These are phyloP conservation scores for Hypena proboscidalis DNA, from an alignment of 2,888 invertebrate genomes.

Conservation along the genomic window DNA sequence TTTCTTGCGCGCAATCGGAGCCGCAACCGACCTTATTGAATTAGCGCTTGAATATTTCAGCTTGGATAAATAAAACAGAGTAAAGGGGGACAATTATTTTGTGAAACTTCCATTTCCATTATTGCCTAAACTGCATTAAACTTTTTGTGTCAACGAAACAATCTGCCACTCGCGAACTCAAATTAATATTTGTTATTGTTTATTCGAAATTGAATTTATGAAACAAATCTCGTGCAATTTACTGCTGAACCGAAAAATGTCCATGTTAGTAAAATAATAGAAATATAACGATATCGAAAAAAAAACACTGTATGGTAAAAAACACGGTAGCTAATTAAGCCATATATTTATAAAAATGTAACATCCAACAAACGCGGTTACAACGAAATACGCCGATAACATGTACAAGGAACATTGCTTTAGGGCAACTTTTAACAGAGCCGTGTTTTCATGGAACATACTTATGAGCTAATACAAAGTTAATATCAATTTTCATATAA, in stretches of 20 bases:
- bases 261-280: no score
- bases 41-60: constrained; percentile 76
- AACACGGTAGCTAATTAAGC: constrained; percentile 28
- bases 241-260: no score
- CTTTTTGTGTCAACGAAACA: constrained; percentile 54
- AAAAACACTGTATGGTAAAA: constrained; percentile 1
- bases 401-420: constrained; percentile 16
- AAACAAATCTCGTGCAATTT: constrained; percentile 10
- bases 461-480: no score
- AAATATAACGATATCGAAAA: neutral
- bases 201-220: constrained; percentile 14
- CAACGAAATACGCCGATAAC: constrained; percentile 17
- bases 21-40: constrained; percentile 66
- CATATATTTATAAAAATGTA: constrained; percentile 19
- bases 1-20: constrained; percentile 75
- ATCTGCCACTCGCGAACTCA: constrained; percentile 33
- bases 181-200: constrained; percentile 24
- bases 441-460: constrained; percentile 18
- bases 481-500: no score
- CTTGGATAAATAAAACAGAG: constrained; percentile 69
- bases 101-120: constrained; percentile 44
- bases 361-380: constrained; percentile 15
- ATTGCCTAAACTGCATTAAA: constrained; percentile 54
- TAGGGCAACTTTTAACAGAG: constrained; percentile 34
- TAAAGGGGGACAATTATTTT: constrained; percentile 53